A percentile compares a stretch with the other conserved stretches of the same genome.
Evolutionary conservation across 2,797 vertebrate species (phyloP).

Genomic region (Hapalemur alaotrensis): DNA sequence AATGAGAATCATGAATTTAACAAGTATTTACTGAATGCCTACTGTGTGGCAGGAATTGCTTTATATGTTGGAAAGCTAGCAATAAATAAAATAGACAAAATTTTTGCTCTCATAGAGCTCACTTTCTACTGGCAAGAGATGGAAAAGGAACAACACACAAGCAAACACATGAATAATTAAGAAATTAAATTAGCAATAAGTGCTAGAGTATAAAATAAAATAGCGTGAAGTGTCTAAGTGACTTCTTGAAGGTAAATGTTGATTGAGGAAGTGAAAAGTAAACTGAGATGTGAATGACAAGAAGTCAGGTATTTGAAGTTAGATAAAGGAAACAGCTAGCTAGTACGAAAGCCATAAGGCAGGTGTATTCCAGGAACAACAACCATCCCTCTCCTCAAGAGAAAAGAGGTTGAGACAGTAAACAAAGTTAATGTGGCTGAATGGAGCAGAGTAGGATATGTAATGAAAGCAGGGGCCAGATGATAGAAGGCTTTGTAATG

Average conservation of each 20-base stretch:
- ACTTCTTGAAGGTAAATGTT: background rate
- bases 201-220: background rate
- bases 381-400: background rate
- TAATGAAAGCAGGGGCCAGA: background rate
- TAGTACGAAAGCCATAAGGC: background rate
- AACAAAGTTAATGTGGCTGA: background rate
- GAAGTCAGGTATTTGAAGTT: background rate
- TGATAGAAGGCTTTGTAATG: background rate
- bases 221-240: background rate
- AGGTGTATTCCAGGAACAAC: background rate
- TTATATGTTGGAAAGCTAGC: background rate
- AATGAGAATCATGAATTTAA: background rate
- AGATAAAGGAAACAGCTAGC: background rate
- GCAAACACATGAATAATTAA: background rate
- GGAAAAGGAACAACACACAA: background rate
- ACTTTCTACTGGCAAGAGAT: background rate
- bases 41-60: background rate
- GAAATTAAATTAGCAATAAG: background rate
- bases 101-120: background rate
- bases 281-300: background rate
- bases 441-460: background rate
- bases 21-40: background rate
- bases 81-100: background rate
- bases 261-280: background rate
- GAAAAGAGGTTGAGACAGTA: background rate